These are phyloP conservation scores for Hippocampus guttulatus DNA, from an alignment of 2,113 vertebrate genomes.

Conservation along the genomic window DNA sequence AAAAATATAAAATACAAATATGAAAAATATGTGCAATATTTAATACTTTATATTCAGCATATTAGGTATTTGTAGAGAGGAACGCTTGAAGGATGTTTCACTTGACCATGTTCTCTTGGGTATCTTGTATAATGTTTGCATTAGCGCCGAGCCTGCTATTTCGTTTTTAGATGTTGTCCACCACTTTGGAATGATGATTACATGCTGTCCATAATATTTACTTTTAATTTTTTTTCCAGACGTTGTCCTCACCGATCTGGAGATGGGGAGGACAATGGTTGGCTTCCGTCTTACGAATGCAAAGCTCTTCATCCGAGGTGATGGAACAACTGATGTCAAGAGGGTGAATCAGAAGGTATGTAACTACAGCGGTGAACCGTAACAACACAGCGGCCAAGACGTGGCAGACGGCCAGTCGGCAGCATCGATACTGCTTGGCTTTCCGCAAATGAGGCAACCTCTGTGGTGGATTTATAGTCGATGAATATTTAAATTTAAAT, in stretches of 20 bases:
- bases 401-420: constrained; percentile 41
- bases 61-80: background rate
- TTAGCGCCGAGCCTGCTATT: background rate
- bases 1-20: background rate
- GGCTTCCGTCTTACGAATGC: constrained; percentile 17
- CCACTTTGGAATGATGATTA: too few relatives aligned
- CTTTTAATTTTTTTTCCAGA: too few relatives aligned
- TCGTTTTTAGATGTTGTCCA: background rate
- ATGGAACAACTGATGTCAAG: constrained; percentile 33
- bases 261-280: constrained; percentile 18
- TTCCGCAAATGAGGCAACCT: constrained; percentile 32
- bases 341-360: constrained; percentile 18
- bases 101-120: background rate
- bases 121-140: background rate
- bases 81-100: background rate
- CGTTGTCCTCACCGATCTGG: constrained; percentile 9
- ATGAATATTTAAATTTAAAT: constrained; percentile 28
- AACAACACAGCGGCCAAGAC: constrained; percentile 39
- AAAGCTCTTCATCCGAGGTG: constrained; percentile 14
- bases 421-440: constrained; percentile 20
- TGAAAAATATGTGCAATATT: background rate
- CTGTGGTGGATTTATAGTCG: constrained; percentile 1
- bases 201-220: too few relatives aligned
- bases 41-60: background rate
- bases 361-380: constrained; percentile 25